Conservation (phyloP, 2,113 vertebrate species). For the Epinephelus lanceolatus region DNA sequence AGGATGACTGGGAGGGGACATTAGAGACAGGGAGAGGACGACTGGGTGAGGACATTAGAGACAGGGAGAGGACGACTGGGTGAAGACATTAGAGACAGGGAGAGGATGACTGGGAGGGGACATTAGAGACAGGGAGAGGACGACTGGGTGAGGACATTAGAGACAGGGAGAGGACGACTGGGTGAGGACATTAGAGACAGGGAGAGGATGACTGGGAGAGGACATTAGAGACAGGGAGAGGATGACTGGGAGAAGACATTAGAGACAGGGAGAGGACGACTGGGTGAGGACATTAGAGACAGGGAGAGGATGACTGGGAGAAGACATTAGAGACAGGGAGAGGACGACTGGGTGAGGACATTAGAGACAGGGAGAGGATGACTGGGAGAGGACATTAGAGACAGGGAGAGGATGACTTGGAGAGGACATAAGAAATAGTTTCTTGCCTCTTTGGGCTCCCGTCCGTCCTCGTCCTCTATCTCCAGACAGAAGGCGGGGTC, state of each 20-base stretch:
- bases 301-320: not conserved
- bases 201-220: not conserved
- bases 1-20: not conserved
- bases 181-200: not conserved
- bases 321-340: not conserved
- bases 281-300: not conserved
- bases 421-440: not conserved
- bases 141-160: not conserved
- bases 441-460: not conserved
- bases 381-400: not conserved
- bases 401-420: not conserved
- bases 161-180: not conserved
- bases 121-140: no score
- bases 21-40: not conserved
- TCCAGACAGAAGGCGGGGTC: constrained; percentile 87
- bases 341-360: not conserved
- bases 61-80: not conserved
- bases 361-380: not conserved
- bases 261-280: not conserved
- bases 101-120: not conserved
- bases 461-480: constrained; percentile 11
- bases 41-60: not conserved
- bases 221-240: not conserved
- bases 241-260: not conserved
- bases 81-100: not conserved